Base-by-base conservation (phyloP, 2,888 invertebrate species). In the Tetragonisca angustula region DNA sequence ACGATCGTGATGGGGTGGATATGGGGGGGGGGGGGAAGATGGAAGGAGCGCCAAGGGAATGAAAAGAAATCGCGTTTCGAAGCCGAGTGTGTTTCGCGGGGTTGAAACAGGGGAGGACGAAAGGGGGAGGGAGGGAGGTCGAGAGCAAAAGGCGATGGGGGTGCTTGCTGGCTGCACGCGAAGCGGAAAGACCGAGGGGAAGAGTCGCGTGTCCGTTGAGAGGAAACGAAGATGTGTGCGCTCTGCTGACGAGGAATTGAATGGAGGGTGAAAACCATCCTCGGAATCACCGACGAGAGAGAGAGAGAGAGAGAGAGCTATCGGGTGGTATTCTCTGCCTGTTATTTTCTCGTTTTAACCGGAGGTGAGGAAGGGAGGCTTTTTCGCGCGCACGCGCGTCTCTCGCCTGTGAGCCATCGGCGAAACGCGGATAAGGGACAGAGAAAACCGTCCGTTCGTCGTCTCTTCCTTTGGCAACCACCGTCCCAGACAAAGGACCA, bases 171-270 rank as follows among this genome's bases (percentile, higher is more conserved):
- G 86, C 82, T 43, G 72, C 70, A 56, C 59, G 75, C 65, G 74
- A 59, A 27, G 49, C 19, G 27, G 62, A 36, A 61, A 54, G 32
- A 52, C 21, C 43, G 43, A 67, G 50, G 56, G 52, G 73, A 78
- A 49, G 61, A 62, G 73, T 70, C 78, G 64, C 62, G 74, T 79
- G 81, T 83, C 76, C 84, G 86, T 69, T 19, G 84, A 81, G 77
- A 87, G 75, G 76, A 79, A 79, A 72, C 81, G 77, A 81, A 81
- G 81, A 74, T 81, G 86, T 78, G 89, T 85, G 90, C 90, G 91
- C 91, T 90, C 83, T 80, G 84, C 75, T 88, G 91, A 91, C 91
- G 91, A 91, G 88, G 88, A 89, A 92, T 92, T 90, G 87, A 92
- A 91, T 88, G 88, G 86, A 85, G 89, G 87, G 85, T 81, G 83